Conservation (phyloP, 2,797 vertebrate genomes). For the Xiphorhynchus erythropygius region DNA sequence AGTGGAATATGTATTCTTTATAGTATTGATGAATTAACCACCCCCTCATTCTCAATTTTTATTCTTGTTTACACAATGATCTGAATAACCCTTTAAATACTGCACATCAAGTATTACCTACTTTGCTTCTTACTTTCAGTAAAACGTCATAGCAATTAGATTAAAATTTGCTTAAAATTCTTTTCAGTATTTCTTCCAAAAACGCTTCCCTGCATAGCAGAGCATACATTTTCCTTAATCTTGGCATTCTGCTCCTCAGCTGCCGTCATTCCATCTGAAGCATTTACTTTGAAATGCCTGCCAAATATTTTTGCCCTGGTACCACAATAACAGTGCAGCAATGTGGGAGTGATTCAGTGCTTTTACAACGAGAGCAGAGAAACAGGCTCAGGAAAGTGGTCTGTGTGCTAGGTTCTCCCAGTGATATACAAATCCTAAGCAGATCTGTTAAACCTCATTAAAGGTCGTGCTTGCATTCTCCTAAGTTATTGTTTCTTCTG, state of each 20-base stretch:
- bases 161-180: slow-evolving; percentile 36
- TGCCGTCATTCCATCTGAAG: slow-evolving; percentile 72
- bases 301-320: slow-evolving; percentile 78
- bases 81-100: neutral
- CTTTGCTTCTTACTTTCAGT: neutral
- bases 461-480: neutral
- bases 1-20: slow-evolving; percentile 56
- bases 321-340: slow-evolving; percentile 73
- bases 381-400: neutral
- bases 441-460: neutral
- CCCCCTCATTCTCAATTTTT: neutral
- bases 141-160: neutral
- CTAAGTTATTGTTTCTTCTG: neutral
- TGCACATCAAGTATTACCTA: neutral
- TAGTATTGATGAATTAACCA: slow-evolving; percentile 26
- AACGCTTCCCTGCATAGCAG: slow-evolving; percentile 26
- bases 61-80: neutral
- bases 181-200: slow-evolving; percentile 53
- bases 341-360: slow-evolving; percentile 63
- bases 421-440: neutral
- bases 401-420: neutral
- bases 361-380: slow-evolving; percentile 26
- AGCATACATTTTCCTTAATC: slow-evolving; percentile 66
- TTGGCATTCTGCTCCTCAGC: slow-evolving; percentile 68
- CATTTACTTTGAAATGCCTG: slow-evolving; percentile 78